Conservation (phyloP, 1,140 invertebrate genomes). For the Drosophila hydei region DNA sequence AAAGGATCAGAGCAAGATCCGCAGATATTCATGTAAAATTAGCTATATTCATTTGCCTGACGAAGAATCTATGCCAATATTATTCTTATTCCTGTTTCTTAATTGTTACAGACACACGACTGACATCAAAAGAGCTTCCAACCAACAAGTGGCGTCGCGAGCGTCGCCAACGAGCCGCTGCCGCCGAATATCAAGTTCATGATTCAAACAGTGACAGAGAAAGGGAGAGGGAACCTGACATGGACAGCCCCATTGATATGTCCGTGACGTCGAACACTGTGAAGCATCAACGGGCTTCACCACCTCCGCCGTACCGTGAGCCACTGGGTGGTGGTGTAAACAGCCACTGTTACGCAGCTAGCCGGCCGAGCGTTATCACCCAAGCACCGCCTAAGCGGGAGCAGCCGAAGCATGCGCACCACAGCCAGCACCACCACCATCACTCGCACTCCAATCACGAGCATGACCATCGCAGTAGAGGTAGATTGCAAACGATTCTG, state of each 20-base stretch:
- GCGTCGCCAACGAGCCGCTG: conserved; percentile 84
- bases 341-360: conserved; percentile 56
- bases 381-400: conserved; percentile 83
- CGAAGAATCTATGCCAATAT: no score
- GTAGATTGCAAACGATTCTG: conserved; percentile 40
- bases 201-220: conserved; percentile 55
- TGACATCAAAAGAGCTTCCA: conserved; percentile 86
- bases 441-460: conserved; percentile 62
- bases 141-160: conserved; percentile 88
- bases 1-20: conserved; percentile 32
- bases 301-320: conserved; percentile 82
- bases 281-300: conserved; percentile 75
- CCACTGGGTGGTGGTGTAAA: conserved; percentile 73
- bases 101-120: conserved; percentile 72
- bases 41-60: no score
- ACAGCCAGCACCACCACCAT: conserved; percentile 2
- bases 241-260: conserved; percentile 84
- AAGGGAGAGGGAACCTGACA: conserved; percentile 42
- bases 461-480: conserved; percentile 66
- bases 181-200: conserved; percentile 81
- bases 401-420: conserved; percentile 30
- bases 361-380: conserved; percentile 83
- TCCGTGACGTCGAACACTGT: conserved; percentile 76
- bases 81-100: conserved; percentile 25
- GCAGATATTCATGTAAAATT: conserved; percentile 51